Evolutionary conservation across 2,888 invertebrate genomes (phyloP).

Genomic region (Pimpla rufipes): DNA sequence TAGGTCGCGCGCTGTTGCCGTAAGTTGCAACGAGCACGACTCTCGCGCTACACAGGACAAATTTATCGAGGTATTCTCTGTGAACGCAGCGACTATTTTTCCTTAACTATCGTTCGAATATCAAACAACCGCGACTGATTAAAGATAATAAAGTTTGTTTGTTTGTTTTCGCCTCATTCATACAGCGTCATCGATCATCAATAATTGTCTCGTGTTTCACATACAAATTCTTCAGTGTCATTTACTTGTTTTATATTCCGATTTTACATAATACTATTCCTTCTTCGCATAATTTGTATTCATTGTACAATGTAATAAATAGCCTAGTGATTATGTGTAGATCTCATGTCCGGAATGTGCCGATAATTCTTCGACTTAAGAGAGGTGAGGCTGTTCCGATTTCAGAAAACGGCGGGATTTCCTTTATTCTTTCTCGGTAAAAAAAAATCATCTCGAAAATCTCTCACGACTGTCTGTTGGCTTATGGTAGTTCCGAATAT

Average conservation of each 20-base stretch:
- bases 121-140: conserved; percentile 74
- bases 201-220: conserved; percentile 48
- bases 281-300: conserved; percentile 64
- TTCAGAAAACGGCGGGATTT: too few relatives aligned
- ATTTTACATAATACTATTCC: conserved; percentile 64
- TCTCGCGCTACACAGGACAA: conserved; percentile 22
- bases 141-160: conserved; percentile 74
- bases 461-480: too few relatives aligned
- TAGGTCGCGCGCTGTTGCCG: conserved; percentile 19
- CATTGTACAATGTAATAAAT: conserved; percentile 70
- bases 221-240: conserved; percentile 70
- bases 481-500: too few relatives aligned
- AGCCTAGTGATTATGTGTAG: conserved; percentile 84
- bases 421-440: neutral
- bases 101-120: conserved; percentile 69
- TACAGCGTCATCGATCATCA: conserved; percentile 36
- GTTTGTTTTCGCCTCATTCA: conserved; percentile 22
- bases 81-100: conserved; percentile 61
- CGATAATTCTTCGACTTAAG: conserved; percentile 74
- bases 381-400: too few relatives aligned
- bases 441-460: too few relatives aligned
- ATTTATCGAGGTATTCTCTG: conserved; percentile 49
- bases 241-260: conserved; percentile 57
- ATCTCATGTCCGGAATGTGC: conserved; percentile 75
- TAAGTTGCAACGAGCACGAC: conserved; percentile 40